phyloP scores from a whole-genome alignment of 2,113 vertebrate species.

The Rhea americana region DNA sequence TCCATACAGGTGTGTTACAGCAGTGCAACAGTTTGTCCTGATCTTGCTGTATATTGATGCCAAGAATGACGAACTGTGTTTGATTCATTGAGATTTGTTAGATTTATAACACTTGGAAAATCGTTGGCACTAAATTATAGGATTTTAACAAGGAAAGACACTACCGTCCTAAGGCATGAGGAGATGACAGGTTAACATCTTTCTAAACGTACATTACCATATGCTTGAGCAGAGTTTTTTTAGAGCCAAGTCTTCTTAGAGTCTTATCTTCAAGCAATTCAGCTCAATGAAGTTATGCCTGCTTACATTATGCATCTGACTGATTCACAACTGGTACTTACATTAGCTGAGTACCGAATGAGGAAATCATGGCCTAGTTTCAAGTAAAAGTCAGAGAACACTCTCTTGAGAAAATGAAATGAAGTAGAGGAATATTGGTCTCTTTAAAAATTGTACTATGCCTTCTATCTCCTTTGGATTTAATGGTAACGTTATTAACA shows the following conservation, averaged over 20 bases:
- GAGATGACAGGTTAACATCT: not conserved
- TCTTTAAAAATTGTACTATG: not conserved
- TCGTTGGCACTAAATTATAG: not conserved
- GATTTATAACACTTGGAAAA: not conserved
- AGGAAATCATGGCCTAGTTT: constrained; percentile 22
- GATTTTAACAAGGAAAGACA: not conserved
- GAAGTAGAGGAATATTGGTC: not conserved
- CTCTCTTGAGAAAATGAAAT: not conserved
- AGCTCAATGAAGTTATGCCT: not conserved
- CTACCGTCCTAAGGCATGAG: fast-evolving
- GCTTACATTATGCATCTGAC: not conserved
- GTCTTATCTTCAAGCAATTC: constrained; percentile 11
- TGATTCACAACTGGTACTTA: constrained; percentile 2
- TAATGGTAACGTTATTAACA: constrained; percentile 1
- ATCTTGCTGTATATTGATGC: not conserved
- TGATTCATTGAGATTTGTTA: not conserved
- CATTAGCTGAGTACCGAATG: not conserved
- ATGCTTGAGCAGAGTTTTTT: not conserved
- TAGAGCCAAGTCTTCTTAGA: constrained; percentile 1
- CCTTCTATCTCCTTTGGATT: not conserved
- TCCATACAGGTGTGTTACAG: not conserved
- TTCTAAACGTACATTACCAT: not conserved
- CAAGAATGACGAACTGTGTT: not conserved
- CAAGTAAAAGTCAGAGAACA: not conserved
- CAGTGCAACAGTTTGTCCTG: not conserved